Evolutionary conservation across 2,797 vertebrate genomes (phyloP), one percentile per base, ranked within the genome.

Genomic region (Hipposideros larvatus): DNA sequence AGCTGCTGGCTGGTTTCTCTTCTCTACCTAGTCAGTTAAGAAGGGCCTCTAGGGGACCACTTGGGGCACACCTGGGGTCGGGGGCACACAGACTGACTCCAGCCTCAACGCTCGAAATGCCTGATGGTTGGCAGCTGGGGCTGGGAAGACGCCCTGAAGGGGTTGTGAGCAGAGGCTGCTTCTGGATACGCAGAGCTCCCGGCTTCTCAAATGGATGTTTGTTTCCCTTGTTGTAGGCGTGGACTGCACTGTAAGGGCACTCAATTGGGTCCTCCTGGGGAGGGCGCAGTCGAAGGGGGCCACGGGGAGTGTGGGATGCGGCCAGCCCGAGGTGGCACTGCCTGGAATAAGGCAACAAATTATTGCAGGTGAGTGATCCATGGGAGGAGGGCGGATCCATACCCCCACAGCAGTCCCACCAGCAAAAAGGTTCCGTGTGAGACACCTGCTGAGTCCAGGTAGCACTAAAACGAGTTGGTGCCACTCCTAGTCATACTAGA

Each of bases 361-460:
- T 11, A 34, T 22, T 57, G 24, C 0, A 31, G 10, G 34, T 57
- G 51, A 51, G 86, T 46, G 70, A 21, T 24, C 31, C 51, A 28
- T 3, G 28, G 66, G 48, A 13, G 4, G 46, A 24, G 2, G 4
- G 14, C 11, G 19, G 5, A 4, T 0, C 15, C 10, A 31, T 48
- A 57, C 73, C 37, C 51, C 10, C 59, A 48, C 14, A 61, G 15
- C 8, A 59, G 65, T 41, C 31, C n/a, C 11, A 0, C 34, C 24
- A 21, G 51, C 87, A 68, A 51, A 65, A 31, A 73, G 53, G 53
- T 8, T 26, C 46, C 16, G 21, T n/a, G 1, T 19, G 1, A 9
- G 37, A 70, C 51, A 43, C 7, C 24, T 9, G 31, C 15, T 61
- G 13, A 71, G 70, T 2, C n/a, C 15, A n/a, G 80, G n/a, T 21